Base-by-base conservation (phyloP, 2,888 invertebrate species). In the Allygus modestus region DNA sequence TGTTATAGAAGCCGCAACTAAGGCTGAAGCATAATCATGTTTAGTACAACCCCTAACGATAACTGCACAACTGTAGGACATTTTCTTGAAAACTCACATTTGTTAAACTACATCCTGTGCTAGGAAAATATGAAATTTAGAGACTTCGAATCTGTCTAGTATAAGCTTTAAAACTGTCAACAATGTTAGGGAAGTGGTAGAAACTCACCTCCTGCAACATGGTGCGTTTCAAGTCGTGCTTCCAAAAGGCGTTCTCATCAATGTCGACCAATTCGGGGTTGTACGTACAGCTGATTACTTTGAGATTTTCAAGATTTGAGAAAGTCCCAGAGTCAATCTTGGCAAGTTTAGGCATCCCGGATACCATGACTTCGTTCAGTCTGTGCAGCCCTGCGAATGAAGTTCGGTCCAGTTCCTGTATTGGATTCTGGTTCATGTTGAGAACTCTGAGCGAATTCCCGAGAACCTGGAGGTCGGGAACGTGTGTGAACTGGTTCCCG, bases 351-450 rank as follows among this genome's bases (percentile, higher is more conserved):
- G 83, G 73, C 46, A 83, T 71, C 15, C 83, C 83, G 20, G 83
- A 83, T 12, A 51, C 73, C 17, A 54, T 51, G 12, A 83, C 69
- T 54, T 83, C 73, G 17, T 20, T 71, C 2, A 83, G 15, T n/a
- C 58, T 83, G 33, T 54, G 71, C 20, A 83, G 37, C n/a, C 83
- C 83, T 1, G 33, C 26, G 54, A 83, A 83, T 4, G 83, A 83
- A 23, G 33, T 46, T 7, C 51, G 73, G 17, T 83, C 51, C 31
- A 83, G 73, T 54, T 83, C 83, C 23, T 46, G 20, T 5, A 83
- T 83, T 0, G 83, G 83, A 73, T 83, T 83, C 20, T 83, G 54
- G n/a, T 83, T 83, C 41, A 83, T 83, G 23, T 83, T 83, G 9
- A 83, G 33, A 5, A 33, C 20, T 51, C 83, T n/a, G 12, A 83